Percentiles rank a stretch among this genome's conserved stretches.
Evolutionary conservation across 1,140 invertebrate genomes (phyloP).

Genomic region (Copidosoma floridanum): DNA sequence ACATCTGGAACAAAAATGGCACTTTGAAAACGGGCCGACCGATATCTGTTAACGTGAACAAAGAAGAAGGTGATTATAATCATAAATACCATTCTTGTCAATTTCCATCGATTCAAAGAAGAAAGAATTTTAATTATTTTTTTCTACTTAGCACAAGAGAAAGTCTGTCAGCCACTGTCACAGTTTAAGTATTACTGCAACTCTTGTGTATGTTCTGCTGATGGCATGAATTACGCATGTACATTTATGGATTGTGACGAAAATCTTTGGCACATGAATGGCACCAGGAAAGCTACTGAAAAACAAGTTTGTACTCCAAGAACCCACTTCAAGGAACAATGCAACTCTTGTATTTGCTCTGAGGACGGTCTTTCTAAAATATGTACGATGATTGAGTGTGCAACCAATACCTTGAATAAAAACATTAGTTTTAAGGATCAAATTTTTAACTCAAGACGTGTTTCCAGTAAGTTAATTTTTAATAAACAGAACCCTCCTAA

Average conservation of each 20-base stretch:
- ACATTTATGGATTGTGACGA: conserved; percentile 8
- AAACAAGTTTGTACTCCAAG: background rate
- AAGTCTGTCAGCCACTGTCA: background rate
- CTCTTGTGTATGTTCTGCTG: background rate
- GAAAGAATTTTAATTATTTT: too few relatives aligned
- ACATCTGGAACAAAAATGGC: background rate
- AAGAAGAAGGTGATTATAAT: too few relatives aligned
- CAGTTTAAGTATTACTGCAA: conserved; percentile 13
- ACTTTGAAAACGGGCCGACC: background rate
- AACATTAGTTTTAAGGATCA: too few relatives aligned
- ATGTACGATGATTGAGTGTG: background rate
- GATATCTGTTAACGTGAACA: background rate
- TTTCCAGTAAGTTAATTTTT: too few relatives aligned
- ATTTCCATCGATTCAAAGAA: too few relatives aligned
- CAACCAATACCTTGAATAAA: background rate
- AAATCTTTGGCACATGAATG: conserved; percentile 7
- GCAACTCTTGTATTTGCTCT: background rate
- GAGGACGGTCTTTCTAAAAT: background rate
- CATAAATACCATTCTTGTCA: too few relatives aligned
- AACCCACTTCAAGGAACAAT: background rate
- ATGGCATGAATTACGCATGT: background rate
- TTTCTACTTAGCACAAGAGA: background rate
- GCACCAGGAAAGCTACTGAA: background rate
- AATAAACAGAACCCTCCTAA: too few relatives aligned
- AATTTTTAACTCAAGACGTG: too few relatives aligned